Conservation (phyloP, 2,797 vertebrate genomes). For the Crax fasciolata region DNA sequence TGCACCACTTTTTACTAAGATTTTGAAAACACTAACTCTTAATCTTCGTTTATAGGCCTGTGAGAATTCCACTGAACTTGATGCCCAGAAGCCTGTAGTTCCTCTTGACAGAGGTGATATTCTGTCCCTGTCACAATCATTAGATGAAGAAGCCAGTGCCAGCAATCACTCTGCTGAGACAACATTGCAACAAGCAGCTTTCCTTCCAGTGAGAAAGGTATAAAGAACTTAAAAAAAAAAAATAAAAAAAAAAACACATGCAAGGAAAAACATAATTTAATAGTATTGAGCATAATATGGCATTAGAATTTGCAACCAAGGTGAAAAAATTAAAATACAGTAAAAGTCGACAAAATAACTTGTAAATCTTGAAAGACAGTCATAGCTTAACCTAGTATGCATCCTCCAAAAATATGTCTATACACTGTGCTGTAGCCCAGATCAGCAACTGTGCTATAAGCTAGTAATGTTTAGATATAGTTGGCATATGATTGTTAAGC, state of each 20-base stretch:
- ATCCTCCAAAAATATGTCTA: background rate
- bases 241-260: background rate
- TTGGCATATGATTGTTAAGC: background rate
- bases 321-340: background rate
- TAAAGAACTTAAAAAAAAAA: background rate
- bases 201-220: constrained; percentile 84
- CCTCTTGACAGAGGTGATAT: constrained; percentile 66
- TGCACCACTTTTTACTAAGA: background rate
- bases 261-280: background rate
- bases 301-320: background rate
- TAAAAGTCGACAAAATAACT: background rate
- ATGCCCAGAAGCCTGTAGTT: constrained; percentile 72
- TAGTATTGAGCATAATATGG: background rate
- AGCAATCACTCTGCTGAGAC: constrained; percentile 62
- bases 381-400: background rate
- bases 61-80: constrained; percentile 75
- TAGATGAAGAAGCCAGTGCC: constrained; percentile 73
- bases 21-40: constrained; percentile 5
- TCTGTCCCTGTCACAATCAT: constrained; percentile 55
- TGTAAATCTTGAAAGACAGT: background rate
- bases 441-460: background rate
- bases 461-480: background rate
- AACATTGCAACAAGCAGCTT: constrained; percentile 66
- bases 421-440: background rate
- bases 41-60: constrained; percentile 71